phyloP scores from a whole-genome alignment of 2,113 vertebrate genomes.

The Diphyllodes magnificus region DNA sequence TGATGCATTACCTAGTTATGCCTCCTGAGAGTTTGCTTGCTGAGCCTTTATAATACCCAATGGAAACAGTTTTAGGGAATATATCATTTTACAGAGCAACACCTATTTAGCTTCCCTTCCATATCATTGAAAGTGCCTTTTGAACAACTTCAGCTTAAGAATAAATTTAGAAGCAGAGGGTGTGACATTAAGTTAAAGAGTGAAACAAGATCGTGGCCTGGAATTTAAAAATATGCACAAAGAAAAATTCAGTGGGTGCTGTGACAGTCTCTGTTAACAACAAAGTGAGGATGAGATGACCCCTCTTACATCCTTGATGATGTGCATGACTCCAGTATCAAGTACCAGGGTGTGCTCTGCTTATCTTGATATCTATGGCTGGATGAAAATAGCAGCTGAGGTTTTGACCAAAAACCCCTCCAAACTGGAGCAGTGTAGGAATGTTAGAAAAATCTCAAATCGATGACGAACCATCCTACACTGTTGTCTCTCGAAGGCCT shows the following conservation, averaged over 20 bases:
- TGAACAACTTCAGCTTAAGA: neutral
- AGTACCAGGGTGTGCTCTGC: neutral
- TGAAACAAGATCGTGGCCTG: neutral
- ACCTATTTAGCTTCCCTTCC: conserved; percentile 22
- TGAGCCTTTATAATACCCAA: neutral
- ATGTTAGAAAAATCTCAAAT: conserved; percentile 1
- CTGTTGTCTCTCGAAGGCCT: neutral
- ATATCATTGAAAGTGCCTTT: neutral
- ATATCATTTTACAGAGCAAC: conserved; percentile 9
- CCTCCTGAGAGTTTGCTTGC: conserved; percentile 27
- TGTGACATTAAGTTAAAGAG: neutral
- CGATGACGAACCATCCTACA: neutral
- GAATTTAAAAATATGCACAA: neutral
- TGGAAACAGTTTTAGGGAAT: conserved; percentile 26
- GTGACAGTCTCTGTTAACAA: neutral
- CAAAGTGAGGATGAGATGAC: neutral
- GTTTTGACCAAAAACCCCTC: neutral
- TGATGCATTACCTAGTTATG: conserved; percentile 37
- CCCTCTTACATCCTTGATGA: neutral
- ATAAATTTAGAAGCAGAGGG: conserved; percentile 1
- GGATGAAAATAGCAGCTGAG: conserved; percentile 11
- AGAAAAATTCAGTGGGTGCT: neutral
- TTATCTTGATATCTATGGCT: neutral
- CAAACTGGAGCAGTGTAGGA: neutral
- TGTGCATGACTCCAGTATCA: neutral